Conservation (phyloP, 2,113 vertebrate genomes). For the Pristiophorus japonicus region DNA sequence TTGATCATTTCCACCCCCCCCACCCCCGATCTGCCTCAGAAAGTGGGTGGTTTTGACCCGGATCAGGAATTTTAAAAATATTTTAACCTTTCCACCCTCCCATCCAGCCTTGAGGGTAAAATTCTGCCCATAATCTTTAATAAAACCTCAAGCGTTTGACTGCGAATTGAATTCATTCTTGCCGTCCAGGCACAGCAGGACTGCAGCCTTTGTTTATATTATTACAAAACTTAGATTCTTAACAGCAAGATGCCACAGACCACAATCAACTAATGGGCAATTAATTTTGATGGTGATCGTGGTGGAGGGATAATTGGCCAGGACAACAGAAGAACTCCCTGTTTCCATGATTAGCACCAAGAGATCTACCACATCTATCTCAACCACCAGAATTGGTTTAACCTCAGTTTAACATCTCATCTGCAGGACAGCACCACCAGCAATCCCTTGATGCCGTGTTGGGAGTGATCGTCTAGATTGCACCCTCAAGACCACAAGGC, state of each 20-base stretch:
- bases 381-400: neutral
- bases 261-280: neutral
- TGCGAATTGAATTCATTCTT: neutral
- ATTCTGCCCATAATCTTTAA: too few species aligned
- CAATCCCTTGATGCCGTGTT: neutral
- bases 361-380: neutral
- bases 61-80: too few species aligned
- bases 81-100: too few species aligned
- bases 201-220: neutral
- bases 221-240: neutral
- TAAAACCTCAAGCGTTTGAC: too few species aligned
- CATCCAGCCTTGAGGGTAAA: too few species aligned
- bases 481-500: neutral
- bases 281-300: neutral
- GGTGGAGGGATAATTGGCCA: neutral
- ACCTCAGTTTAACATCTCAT: neutral
- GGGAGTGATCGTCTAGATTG: neutral
- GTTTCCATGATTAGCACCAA: neutral
- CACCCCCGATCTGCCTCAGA: too few species aligned
- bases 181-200: neutral
- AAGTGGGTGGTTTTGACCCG: too few species aligned
- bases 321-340: neutral
- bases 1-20: too few species aligned
- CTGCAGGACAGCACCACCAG: neutral
- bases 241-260: neutral